A percentile compares a stretch with the other conserved stretches of the same genome.
phyloP scores from a whole-genome alignment of 2,113 vertebrate species.

The Gymnobelideus leadbeateri region DNA sequence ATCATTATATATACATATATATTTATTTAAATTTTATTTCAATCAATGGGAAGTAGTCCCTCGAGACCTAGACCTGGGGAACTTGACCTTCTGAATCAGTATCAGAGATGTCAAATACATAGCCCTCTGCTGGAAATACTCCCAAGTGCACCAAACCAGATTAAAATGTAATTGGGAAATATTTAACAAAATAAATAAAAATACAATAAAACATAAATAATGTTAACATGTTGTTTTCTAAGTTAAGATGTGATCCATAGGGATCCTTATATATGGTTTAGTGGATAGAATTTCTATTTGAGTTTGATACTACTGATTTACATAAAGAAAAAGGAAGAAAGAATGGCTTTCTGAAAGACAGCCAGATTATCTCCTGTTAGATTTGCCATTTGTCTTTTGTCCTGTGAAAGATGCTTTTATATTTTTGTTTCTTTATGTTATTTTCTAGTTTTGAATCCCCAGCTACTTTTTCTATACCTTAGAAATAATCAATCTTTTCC shows the following conservation, averaged over 20 bases:
- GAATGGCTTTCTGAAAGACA: slow-evolving; percentile 16
- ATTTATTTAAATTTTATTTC: slow-evolving; percentile 15
- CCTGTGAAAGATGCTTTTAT: background rate
- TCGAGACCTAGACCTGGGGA: background rate
- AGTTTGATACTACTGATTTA: slow-evolving; percentile 17
- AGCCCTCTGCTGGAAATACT: background rate
- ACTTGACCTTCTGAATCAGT: background rate
- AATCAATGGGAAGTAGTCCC: background rate
- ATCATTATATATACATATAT: no score
- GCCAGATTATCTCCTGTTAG: slow-evolving; percentile 5
- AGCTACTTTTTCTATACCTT: background rate
- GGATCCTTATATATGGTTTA: background rate
- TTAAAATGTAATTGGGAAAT: background rate
- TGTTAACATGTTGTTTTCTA: background rate
- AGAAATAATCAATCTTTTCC: slow-evolving; percentile 17
- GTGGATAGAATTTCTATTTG: background rate
- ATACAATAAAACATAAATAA: background rate
- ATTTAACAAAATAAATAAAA: background rate
- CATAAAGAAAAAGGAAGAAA: background rate
- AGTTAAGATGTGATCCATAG: background rate
- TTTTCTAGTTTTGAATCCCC: slow-evolving; percentile 39
- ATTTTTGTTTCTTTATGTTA: background rate
- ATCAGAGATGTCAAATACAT: background rate
- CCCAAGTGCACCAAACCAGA: background rate
- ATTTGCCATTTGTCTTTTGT: slow-evolving; percentile 18